A percentile compares a stretch with the other conserved stretches of the same genome.
phyloP scores from a whole-genome alignment of 2,113 vertebrate genomes.

The Corythaixoides concolor region DNA sequence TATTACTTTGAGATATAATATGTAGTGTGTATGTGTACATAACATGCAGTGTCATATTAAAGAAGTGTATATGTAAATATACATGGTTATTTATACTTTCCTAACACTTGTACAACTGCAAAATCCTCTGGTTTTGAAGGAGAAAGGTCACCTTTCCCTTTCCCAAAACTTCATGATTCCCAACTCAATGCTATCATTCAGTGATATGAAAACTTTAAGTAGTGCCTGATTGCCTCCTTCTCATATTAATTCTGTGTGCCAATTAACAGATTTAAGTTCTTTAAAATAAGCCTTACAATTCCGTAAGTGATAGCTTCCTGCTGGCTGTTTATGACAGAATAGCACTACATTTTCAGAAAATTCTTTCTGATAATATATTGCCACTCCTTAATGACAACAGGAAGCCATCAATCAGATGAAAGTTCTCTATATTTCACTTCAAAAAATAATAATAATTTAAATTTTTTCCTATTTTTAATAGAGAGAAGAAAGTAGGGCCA shows the following conservation, averaged over 20 bases:
- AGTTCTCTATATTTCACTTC: constrained; percentile 40
- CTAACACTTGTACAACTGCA: background rate
- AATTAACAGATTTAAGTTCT: constrained; percentile 48
- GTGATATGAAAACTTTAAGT: background rate
- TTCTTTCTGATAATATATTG: constrained; percentile 32
- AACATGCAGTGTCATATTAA: background rate
- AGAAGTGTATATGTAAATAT: background rate
- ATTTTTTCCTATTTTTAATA: constrained; percentile 31
- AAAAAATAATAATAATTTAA: background rate
- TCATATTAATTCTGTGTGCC: constrained; percentile 28
- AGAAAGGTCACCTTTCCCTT: background rate
- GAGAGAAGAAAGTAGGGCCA: constrained; percentile 5
- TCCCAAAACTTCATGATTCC: background rate
- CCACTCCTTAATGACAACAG: constrained; percentile 46
- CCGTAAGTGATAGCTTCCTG: constrained; percentile 43
- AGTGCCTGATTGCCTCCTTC: background rate
- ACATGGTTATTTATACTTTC: background rate
- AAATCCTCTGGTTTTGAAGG: background rate
- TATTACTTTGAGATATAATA: background rate
- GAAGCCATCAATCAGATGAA: constrained; percentile 63
- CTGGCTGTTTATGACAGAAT: constrained; percentile 32
- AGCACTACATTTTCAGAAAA: constrained; percentile 6
- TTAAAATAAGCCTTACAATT: constrained; percentile 25
- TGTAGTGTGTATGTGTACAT: background rate
- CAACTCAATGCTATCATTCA: background rate